Conservation (phyloP, 35 echinoderm and acorn worm species). For the Apostichopus japonicus region DNA sequence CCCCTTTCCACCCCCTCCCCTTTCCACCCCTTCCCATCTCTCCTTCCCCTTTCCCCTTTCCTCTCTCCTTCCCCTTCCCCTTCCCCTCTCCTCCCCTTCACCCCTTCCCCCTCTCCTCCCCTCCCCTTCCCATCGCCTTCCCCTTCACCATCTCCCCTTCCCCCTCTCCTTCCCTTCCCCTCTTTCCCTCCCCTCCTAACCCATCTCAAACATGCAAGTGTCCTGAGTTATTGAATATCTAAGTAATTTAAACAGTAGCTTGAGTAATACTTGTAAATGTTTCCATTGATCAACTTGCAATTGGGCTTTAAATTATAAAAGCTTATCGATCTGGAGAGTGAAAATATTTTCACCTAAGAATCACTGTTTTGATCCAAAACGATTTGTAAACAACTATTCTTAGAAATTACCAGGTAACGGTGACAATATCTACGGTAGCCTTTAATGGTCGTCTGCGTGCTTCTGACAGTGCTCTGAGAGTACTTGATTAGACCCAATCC, state of each 20-base stretch:
- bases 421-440: not conserved
- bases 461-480: no score
- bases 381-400: not conserved
- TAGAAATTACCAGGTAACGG: not conserved
- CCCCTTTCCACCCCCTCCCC: not conserved
- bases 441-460: not conserved
- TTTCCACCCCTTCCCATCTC: not conserved
- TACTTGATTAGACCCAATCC: no score
- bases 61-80: not conserved
- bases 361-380: not conserved
- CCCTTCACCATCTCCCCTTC: not conserved
- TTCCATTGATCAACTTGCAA: no score
- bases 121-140: not conserved
- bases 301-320: not conserved
- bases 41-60: not conserved
- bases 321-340: not conserved
- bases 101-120: constrained; percentile 2
- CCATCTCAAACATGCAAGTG: no score
- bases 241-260: no score
- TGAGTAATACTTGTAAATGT: no score
- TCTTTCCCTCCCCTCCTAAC: not conserved
- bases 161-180: not conserved
- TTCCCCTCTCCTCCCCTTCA: not conserved
- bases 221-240: no score
- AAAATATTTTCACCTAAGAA: not conserved